phyloP scores from a whole-genome alignment of 2,888 invertebrate genomes.

The Corythucha ciliata region DNA sequence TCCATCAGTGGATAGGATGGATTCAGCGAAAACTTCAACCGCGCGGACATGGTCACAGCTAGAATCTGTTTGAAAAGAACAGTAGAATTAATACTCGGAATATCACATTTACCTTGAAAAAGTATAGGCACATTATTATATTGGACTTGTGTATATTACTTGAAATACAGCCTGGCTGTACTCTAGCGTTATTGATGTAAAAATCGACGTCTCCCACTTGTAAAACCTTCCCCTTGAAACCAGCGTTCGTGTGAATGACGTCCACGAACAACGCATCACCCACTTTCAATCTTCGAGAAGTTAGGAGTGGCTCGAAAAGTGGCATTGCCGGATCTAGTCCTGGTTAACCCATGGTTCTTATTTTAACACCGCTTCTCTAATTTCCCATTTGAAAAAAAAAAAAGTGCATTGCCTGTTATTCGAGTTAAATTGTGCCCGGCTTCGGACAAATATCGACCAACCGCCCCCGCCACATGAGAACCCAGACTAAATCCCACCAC shows the following conservation, averaged over 20 bases:
- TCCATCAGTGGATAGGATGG: conserved; percentile 45
- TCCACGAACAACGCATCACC: conserved; percentile 39
- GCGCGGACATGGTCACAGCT: conserved; percentile 54
- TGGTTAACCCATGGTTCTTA: too few species aligned
- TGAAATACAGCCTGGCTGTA: conserved; percentile 50
- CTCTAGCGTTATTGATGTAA: conserved; percentile 40
- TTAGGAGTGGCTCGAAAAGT: conserved; percentile 32
- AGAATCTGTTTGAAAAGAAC: conserved; percentile 40
- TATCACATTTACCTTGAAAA: neutral
- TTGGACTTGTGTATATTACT: conserved; percentile 29
- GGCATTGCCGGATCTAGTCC: conserved; percentile 38
- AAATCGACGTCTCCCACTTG: conserved; percentile 38
- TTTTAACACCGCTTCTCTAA: too few species aligned
- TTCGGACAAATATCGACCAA: conserved; percentile 43
- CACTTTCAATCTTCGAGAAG: conserved; percentile 30
- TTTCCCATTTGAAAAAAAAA: too few species aligned
- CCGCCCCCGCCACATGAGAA: conserved; percentile 51
- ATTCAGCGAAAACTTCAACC: conserved; percentile 51
- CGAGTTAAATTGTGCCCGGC: conserved; percentile 41
- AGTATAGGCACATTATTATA: neutral
- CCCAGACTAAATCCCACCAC: conserved; percentile 58
- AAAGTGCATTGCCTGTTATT: conserved; percentile 48
- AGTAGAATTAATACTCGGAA: too few species aligned
- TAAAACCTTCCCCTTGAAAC: conserved; percentile 34
- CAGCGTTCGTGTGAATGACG: conserved; percentile 38